Evolutionary conservation across 2,888 invertebrate species (phyloP).

Genomic region (Pseudolycoriella hygida): DNA sequence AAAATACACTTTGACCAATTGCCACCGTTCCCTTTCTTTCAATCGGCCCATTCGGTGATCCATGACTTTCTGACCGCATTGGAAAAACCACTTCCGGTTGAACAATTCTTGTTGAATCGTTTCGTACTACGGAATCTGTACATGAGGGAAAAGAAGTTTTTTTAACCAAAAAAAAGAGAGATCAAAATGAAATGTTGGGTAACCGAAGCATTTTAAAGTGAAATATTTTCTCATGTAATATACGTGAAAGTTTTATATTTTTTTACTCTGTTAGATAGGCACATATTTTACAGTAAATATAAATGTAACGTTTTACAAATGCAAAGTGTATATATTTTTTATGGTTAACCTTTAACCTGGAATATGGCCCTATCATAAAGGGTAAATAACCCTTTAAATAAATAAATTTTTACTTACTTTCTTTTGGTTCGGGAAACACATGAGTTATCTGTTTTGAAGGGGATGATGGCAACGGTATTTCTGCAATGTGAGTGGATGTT

Average conservation of each 20-base stretch:
- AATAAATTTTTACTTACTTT: conserved; percentile 22
- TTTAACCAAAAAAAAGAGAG: no score
- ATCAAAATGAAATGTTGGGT: no score
- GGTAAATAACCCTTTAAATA: conserved; percentile 4
- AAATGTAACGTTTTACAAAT: conserved; percentile 4
- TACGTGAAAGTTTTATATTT: conserved; percentile 1
- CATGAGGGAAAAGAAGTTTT: background rate
- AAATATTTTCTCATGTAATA: background rate
- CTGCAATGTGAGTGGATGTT: conserved; percentile 33
- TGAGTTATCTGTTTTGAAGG: conserved; percentile 50
- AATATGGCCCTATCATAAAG: background rate
- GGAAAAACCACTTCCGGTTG: conserved; percentile 25
- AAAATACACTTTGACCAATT: conserved; percentile 29
- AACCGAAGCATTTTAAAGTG: no score
- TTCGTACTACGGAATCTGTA: conserved; percentile 23
- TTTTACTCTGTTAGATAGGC: background rate
- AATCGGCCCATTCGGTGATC: conserved; percentile 15
- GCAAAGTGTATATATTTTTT: conserved; percentile 5
- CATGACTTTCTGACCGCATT: conserved; percentile 25
- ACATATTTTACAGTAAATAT: background rate
- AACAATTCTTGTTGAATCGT: conserved; percentile 23
- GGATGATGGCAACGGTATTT: conserved; percentile 75
- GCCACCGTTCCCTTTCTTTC: conserved; percentile 24
- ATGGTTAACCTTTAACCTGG: conserved; percentile 7
- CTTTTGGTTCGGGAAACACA: conserved; percentile 27